phyloP scores from a whole-genome alignment of 2,888 invertebrate species.

The Cancer borealis region DNA sequence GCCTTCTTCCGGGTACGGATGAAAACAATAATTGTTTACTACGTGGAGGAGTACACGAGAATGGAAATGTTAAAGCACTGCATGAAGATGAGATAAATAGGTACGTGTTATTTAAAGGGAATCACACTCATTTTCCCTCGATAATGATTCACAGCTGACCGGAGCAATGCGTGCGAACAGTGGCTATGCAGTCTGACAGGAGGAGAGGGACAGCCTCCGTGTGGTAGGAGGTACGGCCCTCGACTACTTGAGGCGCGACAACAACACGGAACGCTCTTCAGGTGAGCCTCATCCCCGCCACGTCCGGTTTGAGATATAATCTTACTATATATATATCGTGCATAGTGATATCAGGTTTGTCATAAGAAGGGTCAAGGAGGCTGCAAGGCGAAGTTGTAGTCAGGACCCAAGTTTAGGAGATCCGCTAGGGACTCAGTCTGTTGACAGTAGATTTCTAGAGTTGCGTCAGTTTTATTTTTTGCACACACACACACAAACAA shows the following conservation, averaged over 20 bases:
- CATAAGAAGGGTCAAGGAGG: neutral
- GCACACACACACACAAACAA: neutral
- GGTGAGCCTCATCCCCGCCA: slow-evolving; percentile 24
- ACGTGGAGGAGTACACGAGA: neutral
- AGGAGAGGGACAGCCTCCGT: slow-evolving; percentile 3
- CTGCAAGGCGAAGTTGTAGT: neutral
- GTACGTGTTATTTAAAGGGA: neutral
- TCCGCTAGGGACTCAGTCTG: neutral
- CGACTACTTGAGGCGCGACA: slow-evolving; percentile 30
- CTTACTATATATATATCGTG: neutral
- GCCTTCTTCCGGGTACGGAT: neutral
- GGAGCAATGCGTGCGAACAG: neutral
- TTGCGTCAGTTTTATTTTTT: neutral
- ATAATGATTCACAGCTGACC: neutral
- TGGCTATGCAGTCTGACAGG: neutral
- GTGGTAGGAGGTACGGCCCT: neutral
- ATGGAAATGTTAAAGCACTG: neutral
- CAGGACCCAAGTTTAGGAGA: neutral
- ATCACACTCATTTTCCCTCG: neutral
- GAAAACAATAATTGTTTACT: neutral
- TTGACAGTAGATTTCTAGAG: neutral
- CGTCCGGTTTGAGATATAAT: slow-evolving; percentile 1
- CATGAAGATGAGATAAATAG: neutral
- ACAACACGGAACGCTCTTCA: neutral
- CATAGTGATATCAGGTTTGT: neutral